Evolutionary conservation across 2,113 vertebrate genomes (phyloP).

Genomic region (Tyto alba): DNA sequence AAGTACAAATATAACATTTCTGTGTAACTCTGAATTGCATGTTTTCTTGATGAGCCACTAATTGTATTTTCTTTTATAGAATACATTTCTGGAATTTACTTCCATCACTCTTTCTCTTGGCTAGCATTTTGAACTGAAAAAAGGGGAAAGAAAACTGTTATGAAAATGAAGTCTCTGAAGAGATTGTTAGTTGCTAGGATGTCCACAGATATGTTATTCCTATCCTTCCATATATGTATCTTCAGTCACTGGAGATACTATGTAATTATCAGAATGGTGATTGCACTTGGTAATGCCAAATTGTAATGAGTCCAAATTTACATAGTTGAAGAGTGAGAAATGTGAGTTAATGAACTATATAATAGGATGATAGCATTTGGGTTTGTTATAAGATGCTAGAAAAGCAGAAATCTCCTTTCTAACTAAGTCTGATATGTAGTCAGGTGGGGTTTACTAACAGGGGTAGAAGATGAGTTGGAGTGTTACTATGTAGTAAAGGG

Average conservation of each 20-base stretch:
- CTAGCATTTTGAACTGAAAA: not conserved
- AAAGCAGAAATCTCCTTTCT: not conserved
- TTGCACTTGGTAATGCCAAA: not conserved
- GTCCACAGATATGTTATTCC: not conserved
- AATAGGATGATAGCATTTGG: not conserved
- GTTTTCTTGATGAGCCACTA: not conserved
- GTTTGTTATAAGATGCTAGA: not conserved
- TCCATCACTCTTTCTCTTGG: rapidly evolving
- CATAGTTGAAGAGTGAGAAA: not conserved
- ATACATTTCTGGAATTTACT: not conserved
- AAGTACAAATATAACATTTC: not conserved
- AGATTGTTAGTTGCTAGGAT: not conserved
- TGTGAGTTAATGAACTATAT: not conserved
- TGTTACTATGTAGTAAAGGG: not conserved
- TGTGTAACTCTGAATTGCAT: not conserved
- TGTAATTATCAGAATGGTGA: not conserved
- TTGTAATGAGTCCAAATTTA: not conserved
- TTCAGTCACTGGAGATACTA: not conserved
- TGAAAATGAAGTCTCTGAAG: not conserved
- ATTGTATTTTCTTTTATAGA: not conserved
- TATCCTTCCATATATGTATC: not conserved
- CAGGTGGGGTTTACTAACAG: not conserved
- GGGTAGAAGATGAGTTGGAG: not conserved
- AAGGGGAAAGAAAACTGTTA: not conserved
- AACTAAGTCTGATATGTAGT: not conserved